A percentile compares a stretch with the other conserved stretches of the same genome.
phyloP scores from a whole-genome alignment of 2,113 vertebrate species.

The Phalacrocorax carbo region DNA sequence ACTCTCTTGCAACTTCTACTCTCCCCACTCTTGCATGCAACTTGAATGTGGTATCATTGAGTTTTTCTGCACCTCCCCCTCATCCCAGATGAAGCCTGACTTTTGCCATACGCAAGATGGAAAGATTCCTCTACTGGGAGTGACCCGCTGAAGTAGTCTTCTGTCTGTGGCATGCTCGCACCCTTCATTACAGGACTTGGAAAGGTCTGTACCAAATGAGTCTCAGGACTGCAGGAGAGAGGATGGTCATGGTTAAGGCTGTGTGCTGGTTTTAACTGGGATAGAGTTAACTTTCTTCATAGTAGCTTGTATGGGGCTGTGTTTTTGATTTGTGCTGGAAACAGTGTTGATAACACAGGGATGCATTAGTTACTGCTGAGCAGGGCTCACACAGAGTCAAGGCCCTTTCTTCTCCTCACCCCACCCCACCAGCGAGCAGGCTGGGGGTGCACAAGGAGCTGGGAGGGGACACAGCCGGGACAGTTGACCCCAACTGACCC shows the following conservation, averaged over 20 bases:
- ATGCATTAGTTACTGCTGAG: too few species aligned
- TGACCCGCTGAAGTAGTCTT: neutral
- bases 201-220: neutral
- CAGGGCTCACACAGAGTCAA: too few species aligned
- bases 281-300: too few species aligned
- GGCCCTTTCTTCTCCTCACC: too few species aligned
- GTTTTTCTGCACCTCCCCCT: neutral
- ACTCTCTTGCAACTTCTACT: neutral
- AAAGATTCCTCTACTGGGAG: neutral
- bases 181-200: neutral
- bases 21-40: neutral
- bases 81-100: neutral
- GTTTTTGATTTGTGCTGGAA: too few species aligned
- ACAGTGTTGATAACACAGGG: too few species aligned
- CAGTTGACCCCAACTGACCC: too few species aligned
- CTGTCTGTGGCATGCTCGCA: neutral
- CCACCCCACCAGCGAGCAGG: too few species aligned
- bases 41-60: rapidly evolving
- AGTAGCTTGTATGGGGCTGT: too few species aligned
- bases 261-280: too few species aligned
- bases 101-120: neutral
- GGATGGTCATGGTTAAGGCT: neutral
- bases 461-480: too few species aligned
- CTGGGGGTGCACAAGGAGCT: too few species aligned
- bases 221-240: neutral